These are phyloP conservation scores for Coptodon bakossiorum DNA, from an alignment of 2,113 vertebrate genomes.

Conservation along the genomic window DNA sequence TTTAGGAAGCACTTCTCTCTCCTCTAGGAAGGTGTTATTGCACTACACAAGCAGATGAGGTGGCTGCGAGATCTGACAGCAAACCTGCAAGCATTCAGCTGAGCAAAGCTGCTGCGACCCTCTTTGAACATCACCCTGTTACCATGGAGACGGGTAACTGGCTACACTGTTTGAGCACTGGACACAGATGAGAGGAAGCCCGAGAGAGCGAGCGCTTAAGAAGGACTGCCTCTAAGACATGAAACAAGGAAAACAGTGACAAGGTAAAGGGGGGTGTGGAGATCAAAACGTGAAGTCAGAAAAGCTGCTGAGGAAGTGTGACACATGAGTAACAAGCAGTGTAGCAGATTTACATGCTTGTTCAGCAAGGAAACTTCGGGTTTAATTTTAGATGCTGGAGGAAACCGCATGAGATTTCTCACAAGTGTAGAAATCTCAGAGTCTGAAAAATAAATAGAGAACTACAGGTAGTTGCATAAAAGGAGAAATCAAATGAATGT, in stretches of 20 bases:
- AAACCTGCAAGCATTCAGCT: slow-evolving; percentile 39
- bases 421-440: background rate
- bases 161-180: slow-evolving; percentile 15
- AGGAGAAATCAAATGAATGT: background rate
- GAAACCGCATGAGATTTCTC: background rate
- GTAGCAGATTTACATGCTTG: background rate
- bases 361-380: background rate
- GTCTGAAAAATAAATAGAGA: background rate
- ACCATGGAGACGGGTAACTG: slow-evolving; percentile 47
- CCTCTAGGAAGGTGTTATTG: background rate
- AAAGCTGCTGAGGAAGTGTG: background rate
- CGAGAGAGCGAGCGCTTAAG: background rate
- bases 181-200: slow-evolving; percentile 32
- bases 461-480: background rate
- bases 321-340: background rate
- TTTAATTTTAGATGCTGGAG: background rate
- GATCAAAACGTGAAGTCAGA: background rate
- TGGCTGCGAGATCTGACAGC: background rate
- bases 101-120: background rate
- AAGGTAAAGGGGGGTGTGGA: background rate
- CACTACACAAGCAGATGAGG: slow-evolving; percentile 2
- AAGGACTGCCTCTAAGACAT: background rate
- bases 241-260: background rate
- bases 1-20: background rate
- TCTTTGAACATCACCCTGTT: slow-evolving; percentile 59